Evolutionary conservation across 2,113 vertebrate species (phyloP).

Genomic region (Xiphophorus couchianus): DNA sequence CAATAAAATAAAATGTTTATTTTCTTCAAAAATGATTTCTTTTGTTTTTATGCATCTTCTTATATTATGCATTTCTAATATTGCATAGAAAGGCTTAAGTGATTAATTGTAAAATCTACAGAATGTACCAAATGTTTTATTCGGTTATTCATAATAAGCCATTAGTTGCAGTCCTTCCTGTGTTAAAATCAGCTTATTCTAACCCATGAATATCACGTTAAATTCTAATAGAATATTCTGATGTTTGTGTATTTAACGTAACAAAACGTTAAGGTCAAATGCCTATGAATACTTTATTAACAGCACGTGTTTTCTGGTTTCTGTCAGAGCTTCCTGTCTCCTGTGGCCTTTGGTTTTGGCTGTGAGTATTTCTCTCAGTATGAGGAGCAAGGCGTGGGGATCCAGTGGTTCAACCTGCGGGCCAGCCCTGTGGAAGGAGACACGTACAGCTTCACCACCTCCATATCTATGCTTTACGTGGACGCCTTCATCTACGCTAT

Average conservation of each 20-base stretch:
- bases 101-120: too few relatives aligned
- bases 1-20: too few relatives aligned
- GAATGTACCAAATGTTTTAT: too few relatives aligned
- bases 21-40: too few relatives aligned
- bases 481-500: slow-evolving; percentile 85
- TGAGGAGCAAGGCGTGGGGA: slow-evolving; percentile 89
- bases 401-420: slow-evolving; percentile 87
- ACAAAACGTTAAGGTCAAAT: background rate
- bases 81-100: too few relatives aligned
- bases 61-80: too few relatives aligned
- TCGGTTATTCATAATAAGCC: too few relatives aligned
- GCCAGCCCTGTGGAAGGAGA: slow-evolving; percentile 83
- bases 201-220: background rate
- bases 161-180: too few relatives aligned
- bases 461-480: slow-evolving; percentile 83
- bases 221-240: background rate
- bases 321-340: slow-evolving; percentile 88
- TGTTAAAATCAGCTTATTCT: background rate
- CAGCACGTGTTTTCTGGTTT: background rate
- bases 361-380: slow-evolving; percentile 91
- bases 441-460: slow-evolving; percentile 82
- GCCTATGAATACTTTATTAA: background rate
- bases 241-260: background rate
- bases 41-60: too few relatives aligned
- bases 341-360: slow-evolving; percentile 92